Percentiles rank a stretch among this genome's conserved stretches.
Conservation (phyloP, 1,140 invertebrate genomes). For the Caenorhabditis brenneri region DNA sequence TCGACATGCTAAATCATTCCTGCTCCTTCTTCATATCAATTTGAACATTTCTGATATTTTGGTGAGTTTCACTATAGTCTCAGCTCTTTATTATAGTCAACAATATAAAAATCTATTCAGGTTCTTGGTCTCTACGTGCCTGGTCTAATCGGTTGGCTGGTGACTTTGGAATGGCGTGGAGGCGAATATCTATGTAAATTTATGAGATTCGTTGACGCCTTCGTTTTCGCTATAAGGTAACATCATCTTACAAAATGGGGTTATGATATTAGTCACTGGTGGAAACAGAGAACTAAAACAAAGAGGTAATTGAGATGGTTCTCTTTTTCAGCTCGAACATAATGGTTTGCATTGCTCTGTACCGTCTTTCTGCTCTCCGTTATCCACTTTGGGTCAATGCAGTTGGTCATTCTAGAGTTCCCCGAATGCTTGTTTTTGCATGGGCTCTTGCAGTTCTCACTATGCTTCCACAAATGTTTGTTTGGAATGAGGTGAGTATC, state of each 20-base stretch:
- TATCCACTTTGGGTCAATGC: constrained; percentile 55
- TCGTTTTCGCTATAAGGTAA: constrained; percentile 58
- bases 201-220: constrained; percentile 56
- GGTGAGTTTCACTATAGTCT: not conserved
- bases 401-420: constrained; percentile 53
- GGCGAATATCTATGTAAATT: constrained; percentile 52
- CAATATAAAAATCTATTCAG: constrained; percentile 16
- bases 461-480: constrained; percentile 52
- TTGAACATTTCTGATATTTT: constrained; percentile 59
- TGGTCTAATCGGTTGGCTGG: constrained; percentile 53
- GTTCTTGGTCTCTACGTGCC: constrained; percentile 56
- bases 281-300: not conserved
- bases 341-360: constrained; percentile 59
- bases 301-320: no score
- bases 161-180: constrained; percentile 58
- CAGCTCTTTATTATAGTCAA: no score
- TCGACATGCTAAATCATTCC: constrained; percentile 52
- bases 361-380: constrained; percentile 57
- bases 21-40: constrained; percentile 58
- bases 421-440: constrained; percentile 51
- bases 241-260: not conserved
- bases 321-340: constrained; percentile 59
- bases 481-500: constrained; percentile 48
- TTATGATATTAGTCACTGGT: not conserved
- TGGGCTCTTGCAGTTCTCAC: constrained; percentile 51